Conservation (phyloP, 2,113 vertebrate species). For the Pseudopipra pipra region DNA sequence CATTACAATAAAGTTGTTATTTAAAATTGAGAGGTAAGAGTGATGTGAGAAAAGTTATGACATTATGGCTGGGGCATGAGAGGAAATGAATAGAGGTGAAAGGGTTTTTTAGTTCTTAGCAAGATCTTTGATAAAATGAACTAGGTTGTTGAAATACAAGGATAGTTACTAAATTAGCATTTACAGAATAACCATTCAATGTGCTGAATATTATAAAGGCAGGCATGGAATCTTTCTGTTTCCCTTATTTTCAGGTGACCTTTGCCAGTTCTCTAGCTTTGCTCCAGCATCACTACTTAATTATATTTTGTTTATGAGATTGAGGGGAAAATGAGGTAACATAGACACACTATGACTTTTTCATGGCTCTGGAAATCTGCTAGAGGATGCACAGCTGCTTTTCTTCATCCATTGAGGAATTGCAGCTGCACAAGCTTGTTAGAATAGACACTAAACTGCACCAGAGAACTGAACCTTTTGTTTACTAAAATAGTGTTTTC, state of each 20-base stretch:
- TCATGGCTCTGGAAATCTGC: background rate
- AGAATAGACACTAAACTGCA: background rate
- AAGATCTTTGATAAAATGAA: background rate
- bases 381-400: background rate
- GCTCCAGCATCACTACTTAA: background rate
- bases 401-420: background rate
- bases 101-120: background rate
- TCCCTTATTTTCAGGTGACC: background rate
- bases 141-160: background rate
- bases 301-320: background rate
- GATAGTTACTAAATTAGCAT: background rate
- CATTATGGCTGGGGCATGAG: background rate
- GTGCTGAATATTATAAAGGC: background rate
- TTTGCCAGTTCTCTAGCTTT: background rate
- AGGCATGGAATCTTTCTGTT: background rate
- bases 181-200: background rate
- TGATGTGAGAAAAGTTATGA: background rate
- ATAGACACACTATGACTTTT: background rate
- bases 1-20: background rate
- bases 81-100: background rate
- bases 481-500: background rate
- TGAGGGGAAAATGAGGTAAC: background rate
- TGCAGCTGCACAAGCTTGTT: background rate
- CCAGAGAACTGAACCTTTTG: background rate
- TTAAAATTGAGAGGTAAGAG: background rate